phyloP scores from a whole-genome alignment of 2,113 vertebrate genomes.

The human region DNA sequence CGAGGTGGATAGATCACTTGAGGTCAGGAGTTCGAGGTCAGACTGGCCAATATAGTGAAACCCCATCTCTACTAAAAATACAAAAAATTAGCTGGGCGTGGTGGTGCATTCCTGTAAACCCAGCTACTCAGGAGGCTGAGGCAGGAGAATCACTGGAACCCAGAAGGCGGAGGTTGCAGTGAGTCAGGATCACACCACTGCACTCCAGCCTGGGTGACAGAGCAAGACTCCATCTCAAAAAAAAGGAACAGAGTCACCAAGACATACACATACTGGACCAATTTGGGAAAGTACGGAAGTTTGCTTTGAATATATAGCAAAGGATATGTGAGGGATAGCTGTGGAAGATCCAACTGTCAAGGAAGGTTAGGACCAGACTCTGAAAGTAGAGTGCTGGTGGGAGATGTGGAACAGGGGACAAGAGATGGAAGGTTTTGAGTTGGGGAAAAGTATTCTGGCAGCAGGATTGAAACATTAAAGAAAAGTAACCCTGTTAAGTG shows the following conservation, averaged over 20 bases:
- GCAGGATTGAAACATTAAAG: not conserved
- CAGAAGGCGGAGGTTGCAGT: too few species aligned
- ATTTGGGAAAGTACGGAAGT: not conserved
- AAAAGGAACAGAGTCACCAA: not conserved
- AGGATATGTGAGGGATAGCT: not conserved
- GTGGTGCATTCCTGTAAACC: too few species aligned
- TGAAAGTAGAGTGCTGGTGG: not conserved
- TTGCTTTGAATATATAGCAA: constrained; percentile 6
- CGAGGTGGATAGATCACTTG: too few species aligned
- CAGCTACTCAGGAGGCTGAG: too few species aligned
- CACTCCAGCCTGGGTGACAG: too few species aligned
- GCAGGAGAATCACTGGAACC: too few species aligned
- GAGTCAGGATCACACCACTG: too few species aligned
- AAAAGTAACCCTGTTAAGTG: not conserved
- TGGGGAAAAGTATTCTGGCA: not conserved
- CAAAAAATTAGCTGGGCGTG: too few species aligned
- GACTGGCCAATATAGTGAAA: too few species aligned
- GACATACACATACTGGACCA: not conserved
- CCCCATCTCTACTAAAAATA: too few species aligned
- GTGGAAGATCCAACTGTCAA: not conserved
- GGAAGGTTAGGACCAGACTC: not conserved
- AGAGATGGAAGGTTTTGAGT: not conserved
- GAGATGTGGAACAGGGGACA: not conserved
- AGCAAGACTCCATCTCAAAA: too few species aligned
- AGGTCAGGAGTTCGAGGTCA: too few species aligned